Evolutionary conservation across 2,113 vertebrate genomes (phyloP).

Genomic region (Nipponia nippon): DNA sequence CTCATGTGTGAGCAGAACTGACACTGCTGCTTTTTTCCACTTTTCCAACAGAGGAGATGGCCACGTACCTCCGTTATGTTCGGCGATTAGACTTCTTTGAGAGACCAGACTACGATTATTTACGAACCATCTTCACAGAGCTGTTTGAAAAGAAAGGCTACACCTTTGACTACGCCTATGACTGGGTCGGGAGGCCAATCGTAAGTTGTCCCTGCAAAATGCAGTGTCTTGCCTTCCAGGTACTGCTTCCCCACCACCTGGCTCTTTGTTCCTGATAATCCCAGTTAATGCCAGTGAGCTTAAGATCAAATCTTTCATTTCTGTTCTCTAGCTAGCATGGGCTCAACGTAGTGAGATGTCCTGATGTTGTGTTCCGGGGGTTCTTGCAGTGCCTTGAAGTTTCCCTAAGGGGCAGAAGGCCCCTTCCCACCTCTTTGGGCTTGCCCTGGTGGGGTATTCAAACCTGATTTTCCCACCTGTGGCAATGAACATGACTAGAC

Average conservation of each 20-base stretch:
- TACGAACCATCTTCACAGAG: slow-evolving; percentile 94
- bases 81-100: slow-evolving; percentile 97
- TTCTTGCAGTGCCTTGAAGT: not conserved
- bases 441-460: not conserved
- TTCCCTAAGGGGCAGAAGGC: not conserved
- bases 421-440: not conserved
- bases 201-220: slow-evolving; percentile 77
- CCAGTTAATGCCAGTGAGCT: not conserved
- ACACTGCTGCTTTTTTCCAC: not conserved
- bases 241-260: not conserved
- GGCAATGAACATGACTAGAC: not conserved
- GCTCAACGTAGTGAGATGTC: not conserved
- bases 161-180: slow-evolving; percentile 95
- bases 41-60: slow-evolving; percentile 91
- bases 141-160: slow-evolving; percentile 97
- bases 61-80: slow-evolving; percentile 95
- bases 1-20: not conserved
- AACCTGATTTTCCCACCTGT: not conserved
- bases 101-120: slow-evolving; percentile 96
- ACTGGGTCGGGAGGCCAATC: slow-evolving; percentile 97
- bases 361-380: rapidly evolving
- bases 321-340: not conserved
- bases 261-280: not conserved
- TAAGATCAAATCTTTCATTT: not conserved
- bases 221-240: not conserved